A percentile compares a stretch with the other conserved stretches of the same genome.
These are phyloP conservation scores for Willowsia nigromaculata DNA, from an alignment of 2,888 invertebrate species.

Conservation along the genomic window DNA sequence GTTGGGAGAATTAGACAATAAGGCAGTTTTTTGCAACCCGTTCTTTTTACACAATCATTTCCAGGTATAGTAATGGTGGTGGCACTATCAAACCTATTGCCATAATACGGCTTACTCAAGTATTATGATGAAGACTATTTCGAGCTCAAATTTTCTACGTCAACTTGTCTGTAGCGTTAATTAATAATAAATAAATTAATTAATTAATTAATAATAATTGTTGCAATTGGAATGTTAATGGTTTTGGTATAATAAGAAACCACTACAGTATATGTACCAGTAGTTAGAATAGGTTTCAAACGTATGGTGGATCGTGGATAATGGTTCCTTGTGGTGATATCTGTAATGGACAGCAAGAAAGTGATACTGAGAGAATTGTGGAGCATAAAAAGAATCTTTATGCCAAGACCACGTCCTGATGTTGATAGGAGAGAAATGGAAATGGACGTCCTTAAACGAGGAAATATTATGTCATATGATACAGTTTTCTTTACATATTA, in stretches of 20 bases:
- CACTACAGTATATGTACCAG: too few species aligned
- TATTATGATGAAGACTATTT: slow-evolving; percentile 7
- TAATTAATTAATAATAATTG: too few species aligned
- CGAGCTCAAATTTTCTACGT: neutral
- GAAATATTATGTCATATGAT: slow-evolving; percentile 52
- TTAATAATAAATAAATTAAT: too few species aligned
- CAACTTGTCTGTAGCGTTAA: neutral
- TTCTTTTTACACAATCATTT: too few species aligned
- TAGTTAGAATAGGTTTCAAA: neutral
- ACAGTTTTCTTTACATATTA: slow-evolving; percentile 26
- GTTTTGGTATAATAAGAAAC: too few species aligned
- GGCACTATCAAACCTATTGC: too few species aligned
- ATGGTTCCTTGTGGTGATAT: neutral
- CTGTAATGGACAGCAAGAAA: neutral
- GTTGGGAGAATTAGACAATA: too few species aligned
- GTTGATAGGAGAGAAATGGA: slow-evolving; percentile 55
- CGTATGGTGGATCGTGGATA: too few species aligned
- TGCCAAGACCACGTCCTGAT: slow-evolving; percentile 17
- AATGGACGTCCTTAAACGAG: slow-evolving; percentile 55
- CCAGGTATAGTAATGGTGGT: too few species aligned
- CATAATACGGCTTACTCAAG: neutral
- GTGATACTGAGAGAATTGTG: neutral
- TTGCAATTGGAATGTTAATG: too few species aligned
- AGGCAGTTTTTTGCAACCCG: too few species aligned
- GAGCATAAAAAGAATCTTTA: slow-evolving; percentile 29